These are phyloP conservation scores for Xenus cinereus DNA, from an alignment of 2,113 vertebrate genomes.

Conservation along the genomic window DNA sequence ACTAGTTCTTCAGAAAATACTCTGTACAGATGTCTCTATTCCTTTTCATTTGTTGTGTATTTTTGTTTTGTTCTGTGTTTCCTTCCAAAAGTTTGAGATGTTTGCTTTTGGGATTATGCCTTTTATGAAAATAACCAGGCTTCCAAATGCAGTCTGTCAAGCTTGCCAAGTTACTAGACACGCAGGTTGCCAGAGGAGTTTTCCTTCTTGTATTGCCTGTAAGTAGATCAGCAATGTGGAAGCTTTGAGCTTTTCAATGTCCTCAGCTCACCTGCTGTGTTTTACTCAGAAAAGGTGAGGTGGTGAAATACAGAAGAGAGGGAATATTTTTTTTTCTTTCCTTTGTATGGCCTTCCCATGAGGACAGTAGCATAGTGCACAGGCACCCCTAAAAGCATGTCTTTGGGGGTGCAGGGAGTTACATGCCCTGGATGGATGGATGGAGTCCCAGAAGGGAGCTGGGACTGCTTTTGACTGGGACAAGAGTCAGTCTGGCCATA, in stretches of 20 bases:
- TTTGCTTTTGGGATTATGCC: slow-evolving; percentile 28
- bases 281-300: not conserved
- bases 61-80: slow-evolving; percentile 8
- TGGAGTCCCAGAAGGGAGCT: not conserved
- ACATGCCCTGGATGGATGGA: not conserved
- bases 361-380: not conserved
- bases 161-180: not conserved
- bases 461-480: not conserved
- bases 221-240: not conserved
- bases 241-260: not conserved
- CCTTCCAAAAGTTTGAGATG: not conserved
- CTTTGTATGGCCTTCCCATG: not conserved
- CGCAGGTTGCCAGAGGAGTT: not conserved
- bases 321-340: not conserved
- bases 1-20: not conserved
- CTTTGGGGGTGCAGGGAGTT: not conserved
- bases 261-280: not conserved
- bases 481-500: not conserved
- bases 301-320: not conserved
- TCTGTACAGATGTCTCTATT: not conserved
- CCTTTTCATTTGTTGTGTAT: not conserved
- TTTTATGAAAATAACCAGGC: slow-evolving; percentile 5
- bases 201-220: not conserved
- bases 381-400: not conserved
- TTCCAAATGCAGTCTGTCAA: not conserved